phyloP scores from a whole-genome alignment of 2,797 vertebrate species.

The Sternotherus odoratus region DNA sequence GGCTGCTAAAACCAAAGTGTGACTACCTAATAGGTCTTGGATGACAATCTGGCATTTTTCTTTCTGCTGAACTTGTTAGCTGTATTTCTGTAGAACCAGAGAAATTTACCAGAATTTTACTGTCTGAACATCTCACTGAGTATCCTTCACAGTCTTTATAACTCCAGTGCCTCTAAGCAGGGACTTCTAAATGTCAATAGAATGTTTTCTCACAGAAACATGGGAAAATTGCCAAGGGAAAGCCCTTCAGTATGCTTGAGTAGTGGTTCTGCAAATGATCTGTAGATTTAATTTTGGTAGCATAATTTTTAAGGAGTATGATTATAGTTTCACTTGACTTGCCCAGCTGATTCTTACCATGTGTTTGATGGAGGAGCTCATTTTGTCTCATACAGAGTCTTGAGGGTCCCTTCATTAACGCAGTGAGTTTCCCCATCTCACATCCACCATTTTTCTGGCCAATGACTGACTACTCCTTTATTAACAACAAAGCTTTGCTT shows the following conservation, averaged over 20 bases:
- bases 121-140: not conserved
- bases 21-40: not conserved
- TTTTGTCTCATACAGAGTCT: not conserved
- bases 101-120: not conserved
- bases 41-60: not conserved
- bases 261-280: not conserved
- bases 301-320: not conserved
- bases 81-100: not conserved
- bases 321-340: not conserved
- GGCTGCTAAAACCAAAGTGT: not conserved
- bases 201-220: rapidly evolving
- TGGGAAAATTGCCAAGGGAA: not conserved
- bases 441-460: not conserved
- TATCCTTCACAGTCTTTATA: rapidly evolving
- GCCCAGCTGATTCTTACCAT: not conserved
- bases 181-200: rapidly evolving
- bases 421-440: not conserved
- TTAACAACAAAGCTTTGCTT: not conserved
- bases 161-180: rapidly evolving
- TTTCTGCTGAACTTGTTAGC: not conserved
- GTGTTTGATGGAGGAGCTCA: not conserved
- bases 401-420: not conserved
- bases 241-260: not conserved
- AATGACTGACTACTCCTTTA: not conserved
- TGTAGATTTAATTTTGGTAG: rapidly evolving